Evolutionary conservation across 2,113 vertebrate genomes (phyloP).

Genomic region (Suricata suricatta): DNA sequence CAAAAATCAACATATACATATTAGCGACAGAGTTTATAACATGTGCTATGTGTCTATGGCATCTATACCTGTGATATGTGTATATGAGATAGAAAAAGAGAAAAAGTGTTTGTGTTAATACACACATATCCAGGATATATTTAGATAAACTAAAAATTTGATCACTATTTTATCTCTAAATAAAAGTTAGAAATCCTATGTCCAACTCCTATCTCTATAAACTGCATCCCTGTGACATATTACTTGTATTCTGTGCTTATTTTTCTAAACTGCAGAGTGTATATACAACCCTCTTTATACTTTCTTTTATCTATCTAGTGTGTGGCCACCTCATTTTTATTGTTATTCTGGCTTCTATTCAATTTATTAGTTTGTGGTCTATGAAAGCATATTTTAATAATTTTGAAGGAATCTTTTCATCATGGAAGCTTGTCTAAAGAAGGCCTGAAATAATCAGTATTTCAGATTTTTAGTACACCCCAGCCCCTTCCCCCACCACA

Average conservation of each 20-base stretch:
- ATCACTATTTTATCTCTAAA: background rate
- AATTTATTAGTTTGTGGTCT: constrained; percentile 67
- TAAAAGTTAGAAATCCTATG: background rate
- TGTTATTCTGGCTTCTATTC: constrained; percentile 72
- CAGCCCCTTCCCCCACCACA: background rate
- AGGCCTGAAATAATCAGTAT: constrained; percentile 72
- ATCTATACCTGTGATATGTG: background rate
- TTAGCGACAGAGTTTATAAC: background rate
- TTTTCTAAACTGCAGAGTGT: background rate
- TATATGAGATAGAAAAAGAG: background rate
- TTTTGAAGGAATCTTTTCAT: constrained; percentile 59
- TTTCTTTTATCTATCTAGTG: constrained; percentile 59
- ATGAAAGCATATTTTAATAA: constrained; percentile 72
- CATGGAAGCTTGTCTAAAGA: constrained; percentile 63
- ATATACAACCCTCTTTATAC: background rate
- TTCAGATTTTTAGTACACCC: constrained; percentile 66
- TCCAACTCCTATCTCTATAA: background rate
- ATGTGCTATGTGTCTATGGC: background rate
- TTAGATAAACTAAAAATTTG: constrained; percentile 24
- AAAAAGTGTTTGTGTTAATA: background rate
- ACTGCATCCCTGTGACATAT: background rate
- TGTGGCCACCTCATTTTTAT: constrained; percentile 63
- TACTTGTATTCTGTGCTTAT: background rate
- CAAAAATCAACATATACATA: background rate
- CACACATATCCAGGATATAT: background rate